phyloP scores from a whole-genome alignment of 2,888 invertebrate genomes.

The Athripsodes cinereus region DNA sequence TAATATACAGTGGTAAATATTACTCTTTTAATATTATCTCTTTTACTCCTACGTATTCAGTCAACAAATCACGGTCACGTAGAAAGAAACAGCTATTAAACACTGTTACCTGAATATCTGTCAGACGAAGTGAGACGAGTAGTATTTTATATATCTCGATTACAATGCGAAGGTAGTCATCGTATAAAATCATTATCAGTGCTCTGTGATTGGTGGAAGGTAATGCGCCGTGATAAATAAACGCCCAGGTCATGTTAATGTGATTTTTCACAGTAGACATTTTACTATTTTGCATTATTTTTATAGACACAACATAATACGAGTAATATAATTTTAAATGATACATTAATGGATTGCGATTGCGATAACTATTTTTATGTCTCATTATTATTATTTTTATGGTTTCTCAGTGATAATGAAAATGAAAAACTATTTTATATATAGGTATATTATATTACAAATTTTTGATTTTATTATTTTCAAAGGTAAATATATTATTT shows the following conservation, averaged over 20 bases:
- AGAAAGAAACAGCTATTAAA: conserved; percentile 2
- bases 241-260: conserved; percentile 11
- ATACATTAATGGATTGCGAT: background rate
- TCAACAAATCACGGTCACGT: background rate
- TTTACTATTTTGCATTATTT: background rate
- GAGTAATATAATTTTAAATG: background rate
- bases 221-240: conserved; percentile 6
- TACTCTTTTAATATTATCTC: background rate
- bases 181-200: conserved; percentile 11
- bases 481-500: too few species aligned
- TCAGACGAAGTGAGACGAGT: conserved; percentile 5
- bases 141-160: conserved; percentile 3
- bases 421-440: too few species aligned
- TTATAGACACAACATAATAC: background rate
- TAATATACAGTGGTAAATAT: too few species aligned
- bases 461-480: too few species aligned
- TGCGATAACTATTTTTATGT: background rate
- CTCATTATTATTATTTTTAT: too few species aligned
- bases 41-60: background rate
- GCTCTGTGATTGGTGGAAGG: conserved; percentile 14
- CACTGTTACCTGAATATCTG: background rate
- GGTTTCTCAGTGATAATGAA: too few species aligned
- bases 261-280: background rate
- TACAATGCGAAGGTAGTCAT: conserved; percentile 2
- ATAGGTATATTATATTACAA: too few species aligned